phyloP scores from a whole-genome alignment of 1,140 invertebrate genomes.

The Drosophila kurseongensis region DNA sequence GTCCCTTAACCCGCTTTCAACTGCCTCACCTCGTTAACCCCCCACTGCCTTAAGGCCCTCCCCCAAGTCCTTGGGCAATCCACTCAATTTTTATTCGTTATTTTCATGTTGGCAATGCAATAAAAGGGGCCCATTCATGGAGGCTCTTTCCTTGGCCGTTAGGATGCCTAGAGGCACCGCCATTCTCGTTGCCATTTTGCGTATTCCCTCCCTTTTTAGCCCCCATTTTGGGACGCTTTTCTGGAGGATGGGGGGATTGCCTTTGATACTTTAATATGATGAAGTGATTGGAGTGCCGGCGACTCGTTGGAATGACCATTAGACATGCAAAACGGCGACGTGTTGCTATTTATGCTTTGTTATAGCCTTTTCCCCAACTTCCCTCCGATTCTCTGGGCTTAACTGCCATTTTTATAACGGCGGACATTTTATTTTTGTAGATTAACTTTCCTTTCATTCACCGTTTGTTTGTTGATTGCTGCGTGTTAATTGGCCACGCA shows the following conservation, averaged over 20 bases:
- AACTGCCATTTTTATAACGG: slow-evolving; percentile 34
- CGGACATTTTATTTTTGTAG: slow-evolving; percentile 37
- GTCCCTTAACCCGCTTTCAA: slow-evolving; percentile 1
- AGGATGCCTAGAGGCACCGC: slow-evolving; percentile 14
- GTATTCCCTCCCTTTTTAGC: slow-evolving; percentile 4
- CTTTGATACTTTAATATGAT: slow-evolving; percentile 56
- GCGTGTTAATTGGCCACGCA: slow-evolving; percentile 80
- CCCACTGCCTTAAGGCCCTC: not conserved
- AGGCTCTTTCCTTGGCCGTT: slow-evolving; percentile 9
- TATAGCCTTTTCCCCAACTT: not conserved
- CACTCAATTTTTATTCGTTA: slow-evolving; percentile 78
- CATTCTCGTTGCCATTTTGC: slow-evolving; percentile 20
- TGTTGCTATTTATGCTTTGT: slow-evolving; percentile 67
- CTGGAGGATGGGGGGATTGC: too few species aligned
- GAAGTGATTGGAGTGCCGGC: slow-evolving; percentile 75
- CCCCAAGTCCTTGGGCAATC: slow-evolving; percentile 42
- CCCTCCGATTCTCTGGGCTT: not conserved
- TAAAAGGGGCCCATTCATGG: slow-evolving; percentile 38
- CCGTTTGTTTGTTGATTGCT: slow-evolving; percentile 48
- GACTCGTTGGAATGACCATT: slow-evolving; percentile 59
- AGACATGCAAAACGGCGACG: slow-evolving; percentile 71
- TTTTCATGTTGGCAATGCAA: slow-evolving; percentile 63
- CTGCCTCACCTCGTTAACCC: slow-evolving; percentile 11
- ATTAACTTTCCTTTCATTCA: slow-evolving; percentile 4
- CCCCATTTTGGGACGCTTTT: not conserved